Percentiles rank a stretch among this genome's conserved stretches.
Conservation (phyloP, 2,888 invertebrate species). For the Morpho deidamia region DNA sequence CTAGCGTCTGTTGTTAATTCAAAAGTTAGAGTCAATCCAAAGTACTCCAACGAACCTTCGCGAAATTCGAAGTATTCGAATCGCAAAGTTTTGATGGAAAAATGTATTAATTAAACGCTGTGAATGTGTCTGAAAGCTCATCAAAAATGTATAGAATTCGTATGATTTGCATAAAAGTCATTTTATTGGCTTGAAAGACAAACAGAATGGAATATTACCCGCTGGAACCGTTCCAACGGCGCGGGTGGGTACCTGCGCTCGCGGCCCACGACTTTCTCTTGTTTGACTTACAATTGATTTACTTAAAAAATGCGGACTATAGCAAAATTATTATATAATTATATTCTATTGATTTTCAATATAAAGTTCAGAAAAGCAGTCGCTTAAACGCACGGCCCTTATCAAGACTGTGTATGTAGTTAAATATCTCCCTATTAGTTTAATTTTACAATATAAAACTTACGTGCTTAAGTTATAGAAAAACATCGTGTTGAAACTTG, state of each 20-base stretch:
- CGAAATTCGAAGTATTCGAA: slow-evolving; percentile 31
- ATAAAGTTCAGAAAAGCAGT: too few relatives aligned
- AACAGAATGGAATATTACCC: slow-evolving; percentile 75
- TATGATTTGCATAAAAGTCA: slow-evolving; percentile 78
- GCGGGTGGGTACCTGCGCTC: slow-evolving; percentile 35
- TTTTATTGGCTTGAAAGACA: slow-evolving; percentile 78
- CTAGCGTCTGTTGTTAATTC: slow-evolving; percentile 3
- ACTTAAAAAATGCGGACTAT: too few relatives aligned
- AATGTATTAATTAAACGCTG: slow-evolving; percentile 71
- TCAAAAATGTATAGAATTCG: slow-evolving; percentile 79
- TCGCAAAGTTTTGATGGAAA: slow-evolving; percentile 64
- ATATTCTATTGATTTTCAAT: too few relatives aligned
- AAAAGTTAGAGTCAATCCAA: slow-evolving; percentile 14
- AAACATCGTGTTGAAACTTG: too few relatives aligned
- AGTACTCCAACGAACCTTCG: slow-evolving; percentile 16
- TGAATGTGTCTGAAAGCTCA: slow-evolving; percentile 64
- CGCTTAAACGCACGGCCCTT: too few relatives aligned
- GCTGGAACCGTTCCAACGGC: slow-evolving; percentile 64
- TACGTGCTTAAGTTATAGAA: too few relatives aligned
- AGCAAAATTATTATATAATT: too few relatives aligned
- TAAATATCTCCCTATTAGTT: too few relatives aligned
- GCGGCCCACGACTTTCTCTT: neutral
- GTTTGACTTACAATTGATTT: too few relatives aligned
- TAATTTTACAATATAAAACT: too few relatives aligned
- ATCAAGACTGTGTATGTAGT: too few relatives aligned